These are phyloP conservation scores for Heliconius cydno DNA, from an alignment of 2,888 invertebrate genomes.

Conservation along the genomic window DNA sequence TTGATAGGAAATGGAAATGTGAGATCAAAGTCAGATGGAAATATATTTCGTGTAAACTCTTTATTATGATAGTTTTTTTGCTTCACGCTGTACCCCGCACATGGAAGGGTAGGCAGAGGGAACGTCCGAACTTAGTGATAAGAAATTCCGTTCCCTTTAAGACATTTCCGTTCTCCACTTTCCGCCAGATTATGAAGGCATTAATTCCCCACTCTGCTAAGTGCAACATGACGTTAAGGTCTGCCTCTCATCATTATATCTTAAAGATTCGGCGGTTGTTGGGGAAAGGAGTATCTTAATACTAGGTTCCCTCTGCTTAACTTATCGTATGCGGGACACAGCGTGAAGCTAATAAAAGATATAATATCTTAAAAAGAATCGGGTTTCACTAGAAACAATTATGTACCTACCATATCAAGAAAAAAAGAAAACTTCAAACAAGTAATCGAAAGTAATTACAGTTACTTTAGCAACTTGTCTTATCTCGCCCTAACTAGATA, in stretches of 20 bases:
- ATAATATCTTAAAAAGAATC: background rate
- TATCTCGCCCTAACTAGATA: conserved; percentile 39
- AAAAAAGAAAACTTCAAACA: conserved; percentile 17
- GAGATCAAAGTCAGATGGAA: no score
- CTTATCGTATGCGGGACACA: background rate
- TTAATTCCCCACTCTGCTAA: background rate
- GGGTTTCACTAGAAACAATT: background rate
- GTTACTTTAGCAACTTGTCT: conserved; percentile 27
- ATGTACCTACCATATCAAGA: background rate
- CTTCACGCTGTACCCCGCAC: background rate
- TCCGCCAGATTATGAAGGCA: background rate
- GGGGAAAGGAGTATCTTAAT: no score
- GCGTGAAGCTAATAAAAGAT: background rate
- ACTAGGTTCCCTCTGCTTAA: background rate
- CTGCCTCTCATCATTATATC: no score
- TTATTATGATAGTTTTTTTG: background rate
- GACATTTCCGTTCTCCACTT: no score
- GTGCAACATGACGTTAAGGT: no score
- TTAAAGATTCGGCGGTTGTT: no score
- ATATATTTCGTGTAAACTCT: background rate
- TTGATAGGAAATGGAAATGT: background rate
- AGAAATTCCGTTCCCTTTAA: background rate
- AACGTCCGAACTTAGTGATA: background rate
- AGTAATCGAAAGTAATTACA: conserved; percentile 26
- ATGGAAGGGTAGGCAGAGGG: background rate